Conservation (phyloP, 1,140 invertebrate genomes). For the Nautilus pompilius region DNA sequence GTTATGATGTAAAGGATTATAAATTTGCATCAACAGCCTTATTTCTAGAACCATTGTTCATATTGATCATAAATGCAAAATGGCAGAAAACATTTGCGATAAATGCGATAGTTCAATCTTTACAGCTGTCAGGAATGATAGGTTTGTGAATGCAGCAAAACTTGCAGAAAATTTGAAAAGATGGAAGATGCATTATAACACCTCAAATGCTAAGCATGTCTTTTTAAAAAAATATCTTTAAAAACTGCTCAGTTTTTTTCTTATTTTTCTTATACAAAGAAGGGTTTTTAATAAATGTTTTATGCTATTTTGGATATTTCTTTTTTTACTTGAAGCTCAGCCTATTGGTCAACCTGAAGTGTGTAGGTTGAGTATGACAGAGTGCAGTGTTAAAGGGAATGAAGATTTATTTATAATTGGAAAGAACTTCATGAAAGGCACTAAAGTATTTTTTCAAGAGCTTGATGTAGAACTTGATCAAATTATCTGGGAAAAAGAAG, state of each 20-base stretch:
- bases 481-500: slow-evolving; percentile 54
- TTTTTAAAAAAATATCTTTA: not conserved
- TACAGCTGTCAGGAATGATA: too few relatives aligned
- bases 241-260: not conserved
- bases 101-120: too few relatives aligned
- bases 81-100: too few relatives aligned
- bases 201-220: too few relatives aligned
- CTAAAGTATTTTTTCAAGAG: slow-evolving; percentile 82
- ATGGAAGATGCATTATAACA: too few relatives aligned
- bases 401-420: slow-evolving; percentile 88
- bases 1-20: too few relatives aligned
- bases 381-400: slow-evolving; percentile 76
- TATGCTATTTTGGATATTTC: not conserved
- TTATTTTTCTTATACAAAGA: not conserved
- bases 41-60: too few relatives aligned
- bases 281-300: not conserved
- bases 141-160: too few relatives aligned
- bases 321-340: slow-evolving; percentile 67
- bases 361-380: slow-evolving; percentile 83
- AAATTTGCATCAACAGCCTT: too few relatives aligned
- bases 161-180: too few relatives aligned
- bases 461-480: slow-evolving; percentile 49
- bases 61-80: too few relatives aligned
- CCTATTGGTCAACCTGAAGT: slow-evolving; percentile 94
- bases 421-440: slow-evolving; percentile 96